Percentiles rank a stretch among this genome's conserved stretches.
Conservation (phyloP, 2,113 vertebrate species). For the Crotophaga sulcirostris region DNA sequence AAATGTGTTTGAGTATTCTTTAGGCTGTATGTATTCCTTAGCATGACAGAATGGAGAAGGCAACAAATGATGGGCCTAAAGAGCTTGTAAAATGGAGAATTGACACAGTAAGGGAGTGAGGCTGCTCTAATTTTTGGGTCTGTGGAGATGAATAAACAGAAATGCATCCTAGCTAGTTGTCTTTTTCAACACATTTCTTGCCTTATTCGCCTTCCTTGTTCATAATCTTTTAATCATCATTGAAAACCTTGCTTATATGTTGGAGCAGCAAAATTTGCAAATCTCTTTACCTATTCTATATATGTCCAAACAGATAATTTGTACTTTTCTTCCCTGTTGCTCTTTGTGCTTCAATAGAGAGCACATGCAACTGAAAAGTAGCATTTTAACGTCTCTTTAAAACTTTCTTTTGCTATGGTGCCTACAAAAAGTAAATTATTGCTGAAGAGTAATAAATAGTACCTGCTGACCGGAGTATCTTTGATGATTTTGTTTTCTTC, state of each 20-base stretch:
- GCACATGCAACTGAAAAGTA: not conserved
- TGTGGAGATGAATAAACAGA: not conserved
- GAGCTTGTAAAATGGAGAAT: not conserved
- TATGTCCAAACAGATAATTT: not conserved
- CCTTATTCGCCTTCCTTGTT: not conserved
- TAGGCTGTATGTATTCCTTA: not conserved
- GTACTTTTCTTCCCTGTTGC: not conserved
- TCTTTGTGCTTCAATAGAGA: not conserved
- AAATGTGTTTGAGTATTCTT: not conserved
- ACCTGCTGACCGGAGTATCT: not conserved
- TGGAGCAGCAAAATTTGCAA: not conserved
- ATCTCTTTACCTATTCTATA: not conserved
- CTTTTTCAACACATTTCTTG: not conserved
- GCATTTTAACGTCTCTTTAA: not conserved
- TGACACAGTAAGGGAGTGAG: not conserved
- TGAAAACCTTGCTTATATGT: not conserved
- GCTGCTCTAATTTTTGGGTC: not conserved
- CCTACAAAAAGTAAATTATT: not conserved
- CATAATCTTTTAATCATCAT: not conserved
- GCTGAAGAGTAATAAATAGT: not conserved
- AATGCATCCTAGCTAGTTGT: not conserved
- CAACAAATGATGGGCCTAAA: not conserved
- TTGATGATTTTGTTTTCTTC: not conserved
- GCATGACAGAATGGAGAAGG: not conserved
- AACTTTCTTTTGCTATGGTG: not conserved